Base-by-base conservation (phyloP, 2,797 vertebrate species). In the Gymnoscopelus microlampas region DNA sequence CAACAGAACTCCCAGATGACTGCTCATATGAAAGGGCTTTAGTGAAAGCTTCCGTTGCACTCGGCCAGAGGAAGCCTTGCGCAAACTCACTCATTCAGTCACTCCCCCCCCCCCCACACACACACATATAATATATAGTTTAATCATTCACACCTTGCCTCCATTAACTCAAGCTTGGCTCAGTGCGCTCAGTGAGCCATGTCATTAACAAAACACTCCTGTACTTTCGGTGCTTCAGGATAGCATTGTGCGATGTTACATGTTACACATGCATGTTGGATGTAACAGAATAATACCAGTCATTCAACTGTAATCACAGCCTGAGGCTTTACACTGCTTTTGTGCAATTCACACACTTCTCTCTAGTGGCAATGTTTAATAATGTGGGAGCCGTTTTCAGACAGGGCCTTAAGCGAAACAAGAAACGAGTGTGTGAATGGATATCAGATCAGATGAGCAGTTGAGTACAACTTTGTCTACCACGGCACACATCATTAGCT, bases 41-140 rank as follows among this genome's bases (percentile, higher is more conserved):
- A 67, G 65, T 29, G 65, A 67, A 67, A 49, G 63, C 53, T 23
- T 66, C 53, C 15, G 32, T 55, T 55, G n/a, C n/a, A 24, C 15
- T 48, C 13, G n/a, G 35, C 63, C 53, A 51, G 39, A 44, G 32
- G 5, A 56, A n/a, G 3, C 15, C 29, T 56, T 24, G 15, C n/a
- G 5, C 6, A 19, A 15, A 19, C 58, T 19, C 35, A 44, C 5
- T 10, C 6, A 47, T 12, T 44, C 13, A 13, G 2, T 19, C 58
- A 44, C 2, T 3, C 57, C 15, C 57, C n/a, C 35, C 35, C 13
- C 12, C 3, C 59, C 5, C 59, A 48, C 32, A 9, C 35, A 60
- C 11, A 44, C 57, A 39, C 14, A 39, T n/a, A 19, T 44, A 23
- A 19, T 44, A 23, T 4, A 14, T 5, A 61, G 26, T 29, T 4